phyloP scores from a whole-genome alignment of 2,888 invertebrate species.

The Dryobota labecula region DNA sequence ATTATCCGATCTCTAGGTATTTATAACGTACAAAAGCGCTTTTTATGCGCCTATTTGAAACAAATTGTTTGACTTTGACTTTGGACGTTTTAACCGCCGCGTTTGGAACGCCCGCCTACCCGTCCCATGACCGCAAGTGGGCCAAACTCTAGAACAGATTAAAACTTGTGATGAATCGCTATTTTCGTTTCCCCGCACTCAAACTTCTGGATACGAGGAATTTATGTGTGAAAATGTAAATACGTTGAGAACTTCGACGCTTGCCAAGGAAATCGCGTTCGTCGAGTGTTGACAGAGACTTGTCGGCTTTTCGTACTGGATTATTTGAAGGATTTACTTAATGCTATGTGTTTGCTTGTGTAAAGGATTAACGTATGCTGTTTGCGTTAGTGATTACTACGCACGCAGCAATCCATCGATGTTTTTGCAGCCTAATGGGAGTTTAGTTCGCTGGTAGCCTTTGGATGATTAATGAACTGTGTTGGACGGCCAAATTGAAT shows the following conservation, averaged over 20 bases:
- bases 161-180: slow-evolving; percentile 89
- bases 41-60: too few relatives aligned
- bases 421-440: slow-evolving; percentile 78
- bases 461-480: slow-evolving; percentile 75
- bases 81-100: slow-evolving; percentile 38
- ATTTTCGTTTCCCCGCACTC: slow-evolving; percentile 84
- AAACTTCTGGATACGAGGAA: slow-evolving; percentile 84
- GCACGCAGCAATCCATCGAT: slow-evolving; percentile 74
- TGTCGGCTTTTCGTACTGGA: slow-evolving; percentile 86
- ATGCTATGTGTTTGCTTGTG: slow-evolving; percentile 84
- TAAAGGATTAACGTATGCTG: slow-evolving; percentile 81
- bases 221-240: slow-evolving; percentile 89
- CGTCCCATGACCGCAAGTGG: slow-evolving; percentile 77
- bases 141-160: slow-evolving; percentile 88
- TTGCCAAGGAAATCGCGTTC: slow-evolving; percentile 85
- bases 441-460: slow-evolving; percentile 66
- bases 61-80: too few relatives aligned
- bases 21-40: too few relatives aligned
- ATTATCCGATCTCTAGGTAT: too few relatives aligned
- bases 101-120: slow-evolving; percentile 51
- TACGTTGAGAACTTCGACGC: slow-evolving; percentile 84
- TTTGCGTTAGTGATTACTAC: slow-evolving; percentile 80
- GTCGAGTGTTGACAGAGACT: slow-evolving; percentile 86
- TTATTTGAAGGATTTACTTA: slow-evolving; percentile 88
- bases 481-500: slow-evolving; percentile 70